Base-by-base conservation (phyloP, 2,888 invertebrate genomes). In the Hoplodrina blanda region DNA sequence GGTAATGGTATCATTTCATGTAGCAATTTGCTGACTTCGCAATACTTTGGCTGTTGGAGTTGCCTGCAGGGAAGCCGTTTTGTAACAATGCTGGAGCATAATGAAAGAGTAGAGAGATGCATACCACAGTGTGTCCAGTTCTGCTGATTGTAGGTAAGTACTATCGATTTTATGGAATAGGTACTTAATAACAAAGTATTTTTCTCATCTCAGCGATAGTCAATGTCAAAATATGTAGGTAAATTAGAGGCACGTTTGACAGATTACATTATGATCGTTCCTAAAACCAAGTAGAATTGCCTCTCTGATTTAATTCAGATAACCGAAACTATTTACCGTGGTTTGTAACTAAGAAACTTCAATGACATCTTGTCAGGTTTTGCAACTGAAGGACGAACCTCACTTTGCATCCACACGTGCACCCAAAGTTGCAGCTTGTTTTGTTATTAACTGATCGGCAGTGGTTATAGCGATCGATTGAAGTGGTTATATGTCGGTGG, bases 381-480 rank as follows among this genome's bases (percentile, higher is more conserved):
- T 17, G 17, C 17, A 25, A n/a, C 7, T 19, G 46, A 19, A 44
- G 5, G 13, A 2, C 6, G 4, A 10, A n/a, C 5, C 41, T 25
- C 2, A 15, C 17, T 67, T 25, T n/a, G 17, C n/a, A 49, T 8
- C 19, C 6, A 5, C 15, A 15, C 17, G 17, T 80, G 76, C 69
- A 52, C 15, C 20, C 30, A 15, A 30, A 62, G 69, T 67, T 75
- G 74, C 70, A 74, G 67, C 50, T 73, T 78, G 76, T 74, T 73
- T 66, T 76, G 64, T 71, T 73, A 69, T 76, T 62, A 57, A 57
- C 59, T 61, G 63, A 66, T 62, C 53, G 61, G 73, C 63, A 68
- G 70, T 80, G 69, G 88, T 70, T 63, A 50, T 56, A 15, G 30
- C 54, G 79, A 85, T 89, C 87, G 87, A 87, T 87, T 73, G 77